A percentile compares a stretch with the other conserved stretches of the same genome.
Evolutionary conservation across 64 coral and sea anemone species (phyloP).

Genomic region (Catalaphyllia jardinei): DNA sequence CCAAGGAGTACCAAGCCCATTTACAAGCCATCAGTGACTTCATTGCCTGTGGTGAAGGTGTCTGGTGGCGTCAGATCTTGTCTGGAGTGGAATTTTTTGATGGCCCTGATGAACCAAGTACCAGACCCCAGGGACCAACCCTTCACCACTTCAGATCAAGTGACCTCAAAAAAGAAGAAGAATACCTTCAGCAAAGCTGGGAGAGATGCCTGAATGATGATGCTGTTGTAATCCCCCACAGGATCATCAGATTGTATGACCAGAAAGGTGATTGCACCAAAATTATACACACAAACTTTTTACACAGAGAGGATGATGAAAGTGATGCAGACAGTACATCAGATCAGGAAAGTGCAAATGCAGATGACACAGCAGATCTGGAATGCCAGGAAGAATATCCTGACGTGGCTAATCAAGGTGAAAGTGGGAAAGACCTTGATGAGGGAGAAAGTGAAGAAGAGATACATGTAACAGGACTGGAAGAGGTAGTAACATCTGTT

Average conservation of each 20-base stretch:
- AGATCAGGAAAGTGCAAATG: too few relatives aligned
- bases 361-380: too few relatives aligned
- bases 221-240: background rate
- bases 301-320: background rate
- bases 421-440: too few relatives aligned
- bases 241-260: background rate
- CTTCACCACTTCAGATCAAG: constrained; percentile 55
- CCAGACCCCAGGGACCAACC: constrained; percentile 2
- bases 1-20: constrained; percentile 38
- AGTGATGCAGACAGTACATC: too few relatives aligned
- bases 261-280: background rate
- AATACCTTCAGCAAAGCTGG: constrained; percentile 42
- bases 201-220: constrained; percentile 21
- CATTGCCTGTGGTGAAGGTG: constrained; percentile 16
- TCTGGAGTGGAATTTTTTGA: constrained; percentile 12
- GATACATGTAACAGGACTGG: too few relatives aligned
- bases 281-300: constrained; percentile 33
- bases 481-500: too few relatives aligned
- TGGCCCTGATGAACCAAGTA: background rate
- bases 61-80: constrained; percentile 26
- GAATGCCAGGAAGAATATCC: too few relatives aligned
- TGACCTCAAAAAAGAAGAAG: constrained; percentile 30
- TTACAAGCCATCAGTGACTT: constrained; percentile 44
- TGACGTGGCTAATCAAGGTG: too few relatives aligned
- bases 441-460: too few relatives aligned